Evolutionary conservation across 2,113 vertebrate species (phyloP).

Genomic region (Laticauda laticaudata): DNA sequence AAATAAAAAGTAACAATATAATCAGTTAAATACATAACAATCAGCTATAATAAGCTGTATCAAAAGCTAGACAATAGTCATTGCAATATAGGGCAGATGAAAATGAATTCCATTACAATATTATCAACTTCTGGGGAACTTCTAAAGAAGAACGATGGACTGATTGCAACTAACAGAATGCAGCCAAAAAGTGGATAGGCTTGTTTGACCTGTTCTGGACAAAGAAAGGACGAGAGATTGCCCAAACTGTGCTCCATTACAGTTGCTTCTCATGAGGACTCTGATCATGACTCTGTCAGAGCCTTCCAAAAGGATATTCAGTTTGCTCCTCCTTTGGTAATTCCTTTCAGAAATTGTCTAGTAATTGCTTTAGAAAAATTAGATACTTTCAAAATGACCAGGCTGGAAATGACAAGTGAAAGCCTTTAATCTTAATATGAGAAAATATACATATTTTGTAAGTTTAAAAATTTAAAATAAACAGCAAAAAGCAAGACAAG

Average conservation of each 20-base stretch:
- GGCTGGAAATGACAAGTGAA: background rate
- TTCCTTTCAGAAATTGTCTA: background rate
- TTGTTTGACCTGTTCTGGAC: background rate
- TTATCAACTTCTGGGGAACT: background rate
- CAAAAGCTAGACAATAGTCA: background rate
- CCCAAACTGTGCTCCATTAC: background rate
- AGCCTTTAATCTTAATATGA: background rate
- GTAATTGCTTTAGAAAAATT: background rate
- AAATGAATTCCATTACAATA: background rate
- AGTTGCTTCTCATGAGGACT: background rate
- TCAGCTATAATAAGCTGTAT: background rate
- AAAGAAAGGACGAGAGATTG: background rate
- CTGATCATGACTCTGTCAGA: background rate
- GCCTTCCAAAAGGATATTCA: background rate
- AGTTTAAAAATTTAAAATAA: background rate
- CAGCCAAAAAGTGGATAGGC: background rate
- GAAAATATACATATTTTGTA: background rate
- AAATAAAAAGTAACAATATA: background rate
- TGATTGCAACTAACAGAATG: background rate
- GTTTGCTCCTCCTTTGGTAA: background rate
- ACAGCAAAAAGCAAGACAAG: background rate
- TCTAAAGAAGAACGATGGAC: background rate
- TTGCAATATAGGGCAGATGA: background rate
- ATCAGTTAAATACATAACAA: background rate
- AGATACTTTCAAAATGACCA: background rate